Evolutionary conservation across 2,113 vertebrate species (phyloP).

Genomic region (Lycaon pictus): DNA sequence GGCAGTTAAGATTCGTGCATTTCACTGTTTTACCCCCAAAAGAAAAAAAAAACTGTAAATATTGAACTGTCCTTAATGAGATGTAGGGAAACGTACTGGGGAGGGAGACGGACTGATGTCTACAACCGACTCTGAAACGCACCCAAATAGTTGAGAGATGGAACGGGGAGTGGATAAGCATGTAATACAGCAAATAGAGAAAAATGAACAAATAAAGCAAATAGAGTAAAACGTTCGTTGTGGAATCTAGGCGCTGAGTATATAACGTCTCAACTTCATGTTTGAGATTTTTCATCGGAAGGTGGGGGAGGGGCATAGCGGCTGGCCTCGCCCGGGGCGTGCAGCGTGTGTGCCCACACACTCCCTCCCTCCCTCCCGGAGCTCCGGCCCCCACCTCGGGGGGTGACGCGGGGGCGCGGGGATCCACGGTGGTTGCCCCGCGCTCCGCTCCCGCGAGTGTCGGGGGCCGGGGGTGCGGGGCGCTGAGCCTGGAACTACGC

Average conservation of each 20-base stretch:
- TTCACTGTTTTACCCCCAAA: background rate
- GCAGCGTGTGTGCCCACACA: too few species aligned
- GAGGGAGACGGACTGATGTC: fast-evolving
- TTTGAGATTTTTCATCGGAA: background rate
- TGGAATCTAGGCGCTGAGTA: background rate
- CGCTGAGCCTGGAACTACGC: background rate
- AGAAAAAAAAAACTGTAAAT: background rate
- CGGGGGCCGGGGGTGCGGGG: background rate
- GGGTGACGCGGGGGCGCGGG: too few species aligned
- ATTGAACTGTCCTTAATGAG: background rate
- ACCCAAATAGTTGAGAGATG: background rate
- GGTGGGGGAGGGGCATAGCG: background rate
- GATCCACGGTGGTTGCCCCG: too few species aligned
- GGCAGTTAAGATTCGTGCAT: background rate
- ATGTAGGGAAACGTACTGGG: background rate
- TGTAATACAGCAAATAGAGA: background rate
- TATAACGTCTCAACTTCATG: background rate
- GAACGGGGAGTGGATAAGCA: background rate
- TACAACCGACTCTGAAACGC: background rate
- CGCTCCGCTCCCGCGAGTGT: background rate
- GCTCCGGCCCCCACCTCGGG: background rate
- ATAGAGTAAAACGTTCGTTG: background rate
- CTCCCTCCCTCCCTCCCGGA: background rate
- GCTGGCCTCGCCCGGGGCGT: background rate
- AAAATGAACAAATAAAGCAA: background rate